A percentile compares a stretch with the other conserved stretches of the same genome.
Evolutionary conservation across 1,140 invertebrate genomes (phyloP).

Genomic region (Mesaphorura yosii): DNA sequence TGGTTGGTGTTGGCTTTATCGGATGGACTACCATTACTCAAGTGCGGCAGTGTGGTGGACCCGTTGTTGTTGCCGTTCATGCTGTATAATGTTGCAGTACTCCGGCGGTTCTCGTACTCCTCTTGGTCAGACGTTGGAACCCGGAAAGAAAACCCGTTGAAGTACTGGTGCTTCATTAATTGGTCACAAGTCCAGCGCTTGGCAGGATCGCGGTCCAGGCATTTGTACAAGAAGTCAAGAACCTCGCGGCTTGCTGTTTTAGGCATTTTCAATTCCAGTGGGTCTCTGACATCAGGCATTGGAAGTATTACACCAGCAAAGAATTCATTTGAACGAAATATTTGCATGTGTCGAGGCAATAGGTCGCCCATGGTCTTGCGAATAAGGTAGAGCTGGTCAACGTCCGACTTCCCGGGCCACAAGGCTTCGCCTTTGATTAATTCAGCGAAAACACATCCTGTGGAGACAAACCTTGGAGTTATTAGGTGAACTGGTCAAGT

Average conservation of each 20-base stretch:
- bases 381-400: slow-evolving; percentile 81
- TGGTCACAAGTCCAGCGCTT: slow-evolving; percentile 74
- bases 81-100: too few relatives aligned
- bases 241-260: slow-evolving; percentile 52
- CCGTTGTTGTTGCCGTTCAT: slow-evolving; percentile 39
- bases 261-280: slow-evolving; percentile 72
- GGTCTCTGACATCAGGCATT: slow-evolving; percentile 69
- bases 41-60: slow-evolving; percentile 35
- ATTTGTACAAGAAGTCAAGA: slow-evolving; percentile 84
- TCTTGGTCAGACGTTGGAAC: slow-evolving; percentile 56
- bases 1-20: slow-evolving; percentile 41
- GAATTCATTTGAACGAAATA: slow-evolving; percentile 91
- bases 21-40: slow-evolving; percentile 37
- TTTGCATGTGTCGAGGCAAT: slow-evolving; percentile 82
- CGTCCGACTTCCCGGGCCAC: slow-evolving; percentile 96
- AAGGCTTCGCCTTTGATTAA: slow-evolving; percentile 86
- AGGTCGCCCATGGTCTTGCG: slow-evolving; percentile 54
- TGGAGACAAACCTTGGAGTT: slow-evolving; percentile 31
- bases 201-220: slow-evolving; percentile 85
- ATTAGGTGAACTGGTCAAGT: neutral
- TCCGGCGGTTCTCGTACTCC: slow-evolving; percentile 55
- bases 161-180: slow-evolving; percentile 76
- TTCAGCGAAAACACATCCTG: slow-evolving; percentile 89
- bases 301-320: slow-evolving; percentile 85
- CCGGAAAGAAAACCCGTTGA: slow-evolving; percentile 66